phyloP scores from a whole-genome alignment of 1,140 invertebrate genomes.

The Kradibia gibbosae region DNA sequence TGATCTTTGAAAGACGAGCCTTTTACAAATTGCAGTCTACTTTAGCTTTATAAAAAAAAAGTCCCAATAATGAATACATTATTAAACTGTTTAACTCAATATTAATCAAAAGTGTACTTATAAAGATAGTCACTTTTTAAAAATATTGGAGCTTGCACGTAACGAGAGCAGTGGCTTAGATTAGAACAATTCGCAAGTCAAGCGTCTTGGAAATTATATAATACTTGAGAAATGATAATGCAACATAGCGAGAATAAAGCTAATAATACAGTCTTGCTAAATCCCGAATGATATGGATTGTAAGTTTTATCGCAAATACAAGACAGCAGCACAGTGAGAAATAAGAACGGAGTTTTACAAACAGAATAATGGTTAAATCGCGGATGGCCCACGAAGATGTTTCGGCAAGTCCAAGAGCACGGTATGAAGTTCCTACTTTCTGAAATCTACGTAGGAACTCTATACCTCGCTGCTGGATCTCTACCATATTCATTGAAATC shows the following conservation, averaged over 20 bases:
- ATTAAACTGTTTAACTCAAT: too few species aligned
- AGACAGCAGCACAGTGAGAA: not conserved
- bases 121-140: too few species aligned
- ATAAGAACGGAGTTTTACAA: not conserved
- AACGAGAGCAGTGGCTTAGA: not conserved
- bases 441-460: conserved; percentile 72
- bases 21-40: too few species aligned
- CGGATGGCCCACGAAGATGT: conserved; percentile 60
- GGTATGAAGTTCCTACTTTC: conserved; percentile 74
- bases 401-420: conserved; percentile 74
- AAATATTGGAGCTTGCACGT: too few species aligned
- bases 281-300: too few species aligned
- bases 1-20: too few species aligned
- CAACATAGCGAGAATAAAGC: too few species aligned
- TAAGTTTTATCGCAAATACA: not conserved
- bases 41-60: too few species aligned
- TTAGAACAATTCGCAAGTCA: not conserved
- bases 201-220: not conserved
- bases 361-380: not conserved
- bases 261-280: too few species aligned
- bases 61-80: too few species aligned
- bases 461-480: conserved; percentile 73
- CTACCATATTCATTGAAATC: conserved; percentile 66
- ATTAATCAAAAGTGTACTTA: not conserved
- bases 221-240: not conserved